Base-by-base conservation (phyloP, 2,888 invertebrate species). In the Phyllotreta striolata region DNA sequence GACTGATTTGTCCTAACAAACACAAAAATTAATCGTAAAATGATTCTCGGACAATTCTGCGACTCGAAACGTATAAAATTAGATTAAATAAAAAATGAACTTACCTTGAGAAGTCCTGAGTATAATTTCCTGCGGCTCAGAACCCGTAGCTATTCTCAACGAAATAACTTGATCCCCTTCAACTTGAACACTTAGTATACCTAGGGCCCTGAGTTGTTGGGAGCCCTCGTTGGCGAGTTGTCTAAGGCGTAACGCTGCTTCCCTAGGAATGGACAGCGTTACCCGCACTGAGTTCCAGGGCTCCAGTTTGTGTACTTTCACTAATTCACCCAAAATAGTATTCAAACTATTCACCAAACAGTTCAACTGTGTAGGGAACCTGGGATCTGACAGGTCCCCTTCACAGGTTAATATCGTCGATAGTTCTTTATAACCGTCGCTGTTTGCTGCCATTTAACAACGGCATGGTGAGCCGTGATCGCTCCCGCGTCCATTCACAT, bases 281-380 rank as follows among this genome's bases (percentile, higher is more conserved):
- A 98, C 96, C 84, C 95, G 91, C 77, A 98, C 97, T 76, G 96
- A 95, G 86, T 96, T 96, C 96, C 96, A 98, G 87, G 97, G 97
- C 88, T 97, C 97, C 85, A 96, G 89, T 82, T 91, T 91, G 79
- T 87, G 86, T 73, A 91, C 86, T 79, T 85, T 85, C 76, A 90
- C 82, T 76, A 67, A 84, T 73, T 73, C 75, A 69, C 81, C 80
- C 72, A 95, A 88, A 81, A 94, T 86, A 82, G 87, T 85, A 82
- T 92, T 89, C 78, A 95, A 87, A 79, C 89, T 89, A 79, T 88
- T 87, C 79, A 93, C 87, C 79, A 94, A 88, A 76, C 87, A 85
- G 80, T 91, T 88, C 80, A 95, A 90, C 80, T 89, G 90, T 81
- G 87, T 87, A 78, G 91, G 91, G 85, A 95, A 93, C 79, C 89